Percentiles rank a stretch among this genome's conserved stretches.
These are phyloP conservation scores for Callinectes sapidus DNA, from an alignment of 2,888 invertebrate species.

Conservation along the genomic window DNA sequence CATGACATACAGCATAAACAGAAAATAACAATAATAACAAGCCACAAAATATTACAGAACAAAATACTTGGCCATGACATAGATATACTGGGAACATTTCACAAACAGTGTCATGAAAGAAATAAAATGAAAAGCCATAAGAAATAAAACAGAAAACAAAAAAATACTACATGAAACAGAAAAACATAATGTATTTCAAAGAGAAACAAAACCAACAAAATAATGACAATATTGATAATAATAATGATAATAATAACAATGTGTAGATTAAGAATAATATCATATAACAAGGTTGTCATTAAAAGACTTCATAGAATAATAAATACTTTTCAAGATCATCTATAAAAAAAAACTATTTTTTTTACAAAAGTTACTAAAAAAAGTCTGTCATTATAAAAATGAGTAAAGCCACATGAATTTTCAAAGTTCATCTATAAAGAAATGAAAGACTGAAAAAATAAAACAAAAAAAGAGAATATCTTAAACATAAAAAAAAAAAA, in stretches of 20 bases:
- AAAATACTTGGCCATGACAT: slow-evolving; percentile 1
- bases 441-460: not conserved
- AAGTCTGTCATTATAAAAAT: not conserved
- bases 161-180: not conserved
- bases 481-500: not conserved
- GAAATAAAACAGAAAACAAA: not conserved
- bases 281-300: not conserved
- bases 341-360: not conserved
- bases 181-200: not conserved
- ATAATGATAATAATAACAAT: not conserved
- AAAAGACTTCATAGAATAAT: not conserved
- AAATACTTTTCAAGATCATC: not conserved
- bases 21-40: not conserved
- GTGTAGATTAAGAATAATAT: not conserved
- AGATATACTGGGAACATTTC: not conserved
- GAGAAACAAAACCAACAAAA: not conserved
- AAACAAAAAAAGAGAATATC: not conserved
- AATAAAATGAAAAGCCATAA: not conserved
- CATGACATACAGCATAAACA: not conserved
- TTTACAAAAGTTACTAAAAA: too few relatives aligned
- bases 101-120: slow-evolving; percentile 23
- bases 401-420: not conserved
- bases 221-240: not conserved
- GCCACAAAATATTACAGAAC: not conserved
- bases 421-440: not conserved